Evolutionary conservation across 1,140 invertebrate genomes (phyloP).

Genomic region (Diabrotica undecimpunctata): DNA sequence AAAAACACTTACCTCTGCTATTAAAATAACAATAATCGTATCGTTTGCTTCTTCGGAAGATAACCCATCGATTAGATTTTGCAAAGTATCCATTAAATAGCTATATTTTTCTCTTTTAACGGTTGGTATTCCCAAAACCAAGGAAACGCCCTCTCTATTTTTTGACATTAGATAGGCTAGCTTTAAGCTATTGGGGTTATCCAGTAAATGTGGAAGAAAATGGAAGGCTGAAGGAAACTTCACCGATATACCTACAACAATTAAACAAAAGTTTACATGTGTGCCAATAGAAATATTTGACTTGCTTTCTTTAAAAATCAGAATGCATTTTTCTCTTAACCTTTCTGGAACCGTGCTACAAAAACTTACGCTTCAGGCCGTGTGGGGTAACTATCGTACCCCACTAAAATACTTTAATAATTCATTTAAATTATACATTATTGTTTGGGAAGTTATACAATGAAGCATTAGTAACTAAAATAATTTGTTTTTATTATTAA

Average conservation of each 20-base stretch:
- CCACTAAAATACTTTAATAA: no score
- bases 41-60: conserved; percentile 71
- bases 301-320: no score
- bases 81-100: conserved; percentile 84
- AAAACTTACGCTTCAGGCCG: no score
- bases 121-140: conserved; percentile 84
- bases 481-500: no score
- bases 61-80: conserved; percentile 82
- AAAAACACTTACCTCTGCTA: conserved; percentile 69
- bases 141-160: conserved; percentile 68
- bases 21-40: conserved; percentile 83
- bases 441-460: no score
- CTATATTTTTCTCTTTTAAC: conserved; percentile 84
- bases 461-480: no score
- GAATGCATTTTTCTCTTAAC: no score
- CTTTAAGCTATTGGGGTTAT: conserved; percentile 70
- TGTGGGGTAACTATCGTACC: no score
- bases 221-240: conserved; percentile 76
- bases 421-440: no score
- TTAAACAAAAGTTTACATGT: no score
- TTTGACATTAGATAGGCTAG: conserved; percentile 76
- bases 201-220: conserved; percentile 83
- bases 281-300: no score
- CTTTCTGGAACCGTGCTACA: no score
- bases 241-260: conserved; percentile 44